Conservation (phyloP, 2,113 vertebrate species). For the Melospiza melodia region DNA sequence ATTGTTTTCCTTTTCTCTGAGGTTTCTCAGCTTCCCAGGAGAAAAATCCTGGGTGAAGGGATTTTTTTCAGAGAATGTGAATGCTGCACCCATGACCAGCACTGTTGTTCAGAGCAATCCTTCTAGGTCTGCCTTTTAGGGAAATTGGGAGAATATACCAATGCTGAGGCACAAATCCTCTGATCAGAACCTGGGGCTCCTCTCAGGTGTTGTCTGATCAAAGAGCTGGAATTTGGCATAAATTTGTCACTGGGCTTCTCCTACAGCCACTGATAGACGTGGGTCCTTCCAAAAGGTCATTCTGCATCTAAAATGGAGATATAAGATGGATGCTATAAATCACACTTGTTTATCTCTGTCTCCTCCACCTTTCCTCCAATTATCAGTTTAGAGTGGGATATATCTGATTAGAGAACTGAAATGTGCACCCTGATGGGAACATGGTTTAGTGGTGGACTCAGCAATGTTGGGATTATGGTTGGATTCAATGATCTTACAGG, state of each 20-base stretch:
- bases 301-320: background rate
- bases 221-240: background rate
- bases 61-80: too few relatives aligned
- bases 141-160: background rate
- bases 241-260: background rate
- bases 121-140: background rate
- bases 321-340: background rate
- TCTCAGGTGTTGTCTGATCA: background rate
- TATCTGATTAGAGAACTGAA: background rate
- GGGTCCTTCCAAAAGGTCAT: background rate
- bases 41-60: too few relatives aligned
- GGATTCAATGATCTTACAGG: background rate
- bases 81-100: background rate
- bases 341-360: accelerated
- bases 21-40: too few relatives aligned
- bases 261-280: background rate
- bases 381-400: background rate
- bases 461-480: background rate
- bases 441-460: background rate
- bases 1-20: too few relatives aligned
- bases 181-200: background rate
- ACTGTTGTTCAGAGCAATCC: background rate
- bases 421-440: accelerated
- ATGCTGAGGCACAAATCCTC: background rate
- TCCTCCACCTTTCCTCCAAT: accelerated